phyloP scores from a whole-genome alignment of 2,888 invertebrate genomes.

The Nymphalis polychloros region DNA sequence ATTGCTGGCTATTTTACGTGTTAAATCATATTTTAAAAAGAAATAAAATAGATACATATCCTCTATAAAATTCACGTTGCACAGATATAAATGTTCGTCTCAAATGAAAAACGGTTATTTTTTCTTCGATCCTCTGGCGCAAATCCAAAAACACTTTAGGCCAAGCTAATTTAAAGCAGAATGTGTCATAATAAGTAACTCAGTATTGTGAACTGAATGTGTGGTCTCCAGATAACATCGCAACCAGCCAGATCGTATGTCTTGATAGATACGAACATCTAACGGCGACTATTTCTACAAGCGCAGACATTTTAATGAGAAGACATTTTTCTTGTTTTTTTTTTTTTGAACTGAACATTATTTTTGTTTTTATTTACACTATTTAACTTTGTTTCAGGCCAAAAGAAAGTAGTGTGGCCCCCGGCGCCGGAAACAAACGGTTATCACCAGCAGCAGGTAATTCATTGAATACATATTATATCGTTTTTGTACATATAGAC shows the following conservation, averaged over 20 bases:
- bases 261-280: conserved; percentile 42
- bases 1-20: background rate
- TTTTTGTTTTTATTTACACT: background rate
- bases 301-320: background rate
- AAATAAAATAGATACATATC: background rate
- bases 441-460: conserved; percentile 85
- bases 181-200: conserved; percentile 71
- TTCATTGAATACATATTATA: background rate
- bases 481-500: conserved; percentile 32
- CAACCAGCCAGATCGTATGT: conserved; percentile 45
- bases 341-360: background rate
- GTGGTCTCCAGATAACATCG: conserved; percentile 51
- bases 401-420: conserved; percentile 94
- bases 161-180: conserved; percentile 71
- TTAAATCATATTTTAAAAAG: background rate
- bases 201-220: conserved; percentile 59
- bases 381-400: conserved; percentile 79
- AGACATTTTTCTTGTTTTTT: no score
- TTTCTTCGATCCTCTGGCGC: conserved; percentile 62
- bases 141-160: conserved; percentile 65
- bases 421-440: conserved; percentile 87
- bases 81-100: conserved; percentile 31
- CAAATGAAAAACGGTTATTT: conserved; percentile 43
- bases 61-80: conserved; percentile 23
- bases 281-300: conserved; percentile 22